Conservation (phyloP, 2,888 invertebrate genomes). For the Geophilus truncorum region DNA sequence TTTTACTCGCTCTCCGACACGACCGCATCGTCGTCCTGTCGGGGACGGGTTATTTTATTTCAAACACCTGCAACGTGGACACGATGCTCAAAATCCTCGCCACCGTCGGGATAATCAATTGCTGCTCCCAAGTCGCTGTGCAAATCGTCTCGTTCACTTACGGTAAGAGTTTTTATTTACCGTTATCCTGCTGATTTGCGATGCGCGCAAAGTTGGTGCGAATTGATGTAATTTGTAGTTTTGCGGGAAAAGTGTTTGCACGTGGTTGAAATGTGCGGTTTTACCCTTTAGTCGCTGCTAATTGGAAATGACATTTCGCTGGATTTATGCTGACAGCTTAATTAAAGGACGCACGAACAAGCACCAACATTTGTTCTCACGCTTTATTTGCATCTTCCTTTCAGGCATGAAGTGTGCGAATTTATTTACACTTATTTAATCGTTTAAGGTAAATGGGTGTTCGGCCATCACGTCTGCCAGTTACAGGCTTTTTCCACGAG, state of each 20-base stretch:
- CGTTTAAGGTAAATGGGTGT: background rate
- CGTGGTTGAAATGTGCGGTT: background rate
- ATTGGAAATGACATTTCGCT: background rate
- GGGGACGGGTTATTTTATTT: background rate
- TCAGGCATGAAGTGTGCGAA: no score
- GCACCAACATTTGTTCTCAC: no score
- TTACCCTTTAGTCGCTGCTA: background rate
- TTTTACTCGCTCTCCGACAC: background rate
- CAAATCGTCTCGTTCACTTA: background rate
- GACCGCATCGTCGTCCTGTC: background rate
- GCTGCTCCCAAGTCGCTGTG: background rate
- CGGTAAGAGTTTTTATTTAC: background rate
- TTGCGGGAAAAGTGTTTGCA: background rate
- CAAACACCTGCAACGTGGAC: background rate
- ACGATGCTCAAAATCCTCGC: background rate
- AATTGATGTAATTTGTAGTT: background rate
- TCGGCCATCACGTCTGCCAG: background rate
- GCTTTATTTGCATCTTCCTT: no score
- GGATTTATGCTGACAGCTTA: background rate
- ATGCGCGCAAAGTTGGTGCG: no score
- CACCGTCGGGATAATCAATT: background rate
- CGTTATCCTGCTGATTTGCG: background rate
- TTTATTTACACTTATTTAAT: background rate
- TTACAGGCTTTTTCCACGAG: background rate
- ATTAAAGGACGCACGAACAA: background rate